Evolutionary conservation across 2,797 vertebrate genomes (phyloP), one percentile per base, ranked within the genome.

Genomic region (Crenuchus spilurus): DNA sequence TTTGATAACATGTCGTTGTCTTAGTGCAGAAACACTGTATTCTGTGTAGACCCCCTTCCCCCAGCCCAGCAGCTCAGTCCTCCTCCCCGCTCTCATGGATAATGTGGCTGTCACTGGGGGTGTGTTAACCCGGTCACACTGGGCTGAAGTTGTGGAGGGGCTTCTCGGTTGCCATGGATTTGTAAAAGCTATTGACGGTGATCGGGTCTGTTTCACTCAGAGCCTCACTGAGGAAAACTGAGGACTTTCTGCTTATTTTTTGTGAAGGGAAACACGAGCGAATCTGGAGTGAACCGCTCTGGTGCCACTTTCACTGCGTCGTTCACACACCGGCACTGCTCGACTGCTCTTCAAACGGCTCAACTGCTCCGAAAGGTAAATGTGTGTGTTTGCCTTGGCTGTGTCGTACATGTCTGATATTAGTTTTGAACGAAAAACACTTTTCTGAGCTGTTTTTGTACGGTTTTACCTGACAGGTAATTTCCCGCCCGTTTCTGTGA

Each of bases 151-250:
- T 90, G 88, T 87, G 87, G 82, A 76, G 82, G 75, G 82, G 81
- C 85, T 80, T 55, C 83, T 41, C 80, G 84, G 92, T 93, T 93
- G 91, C 91, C 90, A 93, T 91, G 92, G 91, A 74, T 75, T 88
- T 88, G 65, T 87, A 82, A 88, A 90, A 85, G 87, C 91, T 82
- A 91, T 92, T 91, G 91, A 92, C 83, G 84, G 87, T 85, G 81
- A 85, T 83, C 83, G 85, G 88, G 83, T 84, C 81, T 82, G 83
- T 88, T 90, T 89, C 87, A 90, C 83, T 79, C 55, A 82, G 83
- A 67, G 81, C 88, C 87, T 91, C 89, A 88, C 90, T 90, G 78
- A 80, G 84, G 84, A 87, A n/a, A 83, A 79, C 79, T 86, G 85
- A 81, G 84, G 88, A 89, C 81, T 90, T 88, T 80, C 75, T 70